Evolutionary conservation across 2,113 vertebrate genomes (phyloP), one percentile per base, ranked within the genome.

Genomic region (Nothoprocta perdicaria): DNA sequence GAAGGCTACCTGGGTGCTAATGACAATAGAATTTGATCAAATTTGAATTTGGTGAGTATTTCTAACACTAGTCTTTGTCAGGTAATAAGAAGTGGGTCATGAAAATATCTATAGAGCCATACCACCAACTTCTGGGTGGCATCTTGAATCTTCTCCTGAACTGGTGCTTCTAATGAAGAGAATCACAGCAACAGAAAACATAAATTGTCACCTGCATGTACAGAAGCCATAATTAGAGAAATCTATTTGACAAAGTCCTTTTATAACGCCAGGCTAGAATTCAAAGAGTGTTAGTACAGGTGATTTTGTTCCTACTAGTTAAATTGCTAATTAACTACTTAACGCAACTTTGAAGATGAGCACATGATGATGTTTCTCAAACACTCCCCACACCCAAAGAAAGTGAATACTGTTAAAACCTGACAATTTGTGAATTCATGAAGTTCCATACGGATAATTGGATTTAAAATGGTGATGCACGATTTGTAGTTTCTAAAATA

Each of bases 171-270:
- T 84, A 86, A 74, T 33, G 84, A 58, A n/a, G 45, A 91, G n/a
- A 35, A 83, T 69, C 5, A 2, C 17, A 75, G 35, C 63, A 75
- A 43, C 84, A 82, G 72, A 76, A 88, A n/a, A 78, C 48, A 46
- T 40, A 91, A 93, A 93, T 76, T 87, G 40, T 68, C 58, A 48
- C 80, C 79, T 90, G 48, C 35, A 89, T 91, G 46, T 35, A 89
- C 58, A 66, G 33, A 76, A 84, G 57, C 12, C 21, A 67, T 75
- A 96, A 93, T 95, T 94, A 95, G 8, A 76, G 78, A 48, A 92
- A 89, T 94, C 80, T 5, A 68, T 27, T 15, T 86, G 81, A 89
- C 35, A 71, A 77, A 40, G 27, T 23, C 50, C 38, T 58, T 45
- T 22, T 65, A 85, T 62, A 72, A 35, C 15, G 4, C 21, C 14